These are phyloP conservation scores for Petrolisthes cinctipes DNA, from an alignment of 2,888 invertebrate genomes.

Conservation along the genomic window DNA sequence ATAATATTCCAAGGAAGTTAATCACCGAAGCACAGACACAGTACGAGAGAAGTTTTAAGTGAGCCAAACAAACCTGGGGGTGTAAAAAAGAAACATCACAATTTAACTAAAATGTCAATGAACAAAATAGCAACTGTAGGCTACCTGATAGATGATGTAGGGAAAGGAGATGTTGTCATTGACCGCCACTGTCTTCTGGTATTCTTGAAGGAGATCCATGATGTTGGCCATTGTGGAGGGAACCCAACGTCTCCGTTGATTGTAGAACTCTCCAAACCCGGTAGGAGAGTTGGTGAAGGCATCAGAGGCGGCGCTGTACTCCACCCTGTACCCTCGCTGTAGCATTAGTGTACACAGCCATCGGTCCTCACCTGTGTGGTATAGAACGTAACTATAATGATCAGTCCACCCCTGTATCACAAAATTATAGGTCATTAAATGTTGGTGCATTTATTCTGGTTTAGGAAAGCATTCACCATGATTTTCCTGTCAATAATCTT, in stretches of 20 bases:
- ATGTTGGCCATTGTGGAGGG: conserved; percentile 99
- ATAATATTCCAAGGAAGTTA: too few species aligned
- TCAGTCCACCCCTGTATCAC: too few species aligned
- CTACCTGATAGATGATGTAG: conserved; percentile 86
- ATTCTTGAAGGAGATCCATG: conserved; percentile 93
- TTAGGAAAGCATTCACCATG: too few species aligned
- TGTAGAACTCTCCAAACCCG: conserved; percentile 97
- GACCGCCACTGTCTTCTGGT: conserved; percentile 91
- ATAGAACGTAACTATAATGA: too few species aligned
- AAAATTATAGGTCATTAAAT: too few species aligned
- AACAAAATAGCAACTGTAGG: neutral
- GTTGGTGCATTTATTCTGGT: too few species aligned
- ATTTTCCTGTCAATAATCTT: too few species aligned
- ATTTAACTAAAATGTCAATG: too few species aligned
- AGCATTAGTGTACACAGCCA: conserved; percentile 98
- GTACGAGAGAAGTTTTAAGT: too few species aligned
- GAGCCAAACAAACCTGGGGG: too few species aligned
- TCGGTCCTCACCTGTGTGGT: conserved; percentile 84
- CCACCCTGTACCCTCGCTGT: conserved; percentile 96
- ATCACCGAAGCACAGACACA: too few species aligned
- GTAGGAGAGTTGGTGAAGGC: conserved; percentile 98
- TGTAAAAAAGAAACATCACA: too few species aligned
- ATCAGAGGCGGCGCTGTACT: conserved; percentile 99
- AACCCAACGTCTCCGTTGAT: conserved; percentile 97
- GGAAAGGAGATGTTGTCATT: conserved; percentile 97